These are phyloP conservation scores for Cynodonichthys magdalenae DNA, from an alignment of 2,797 vertebrate genomes.

Conservation along the genomic window DNA sequence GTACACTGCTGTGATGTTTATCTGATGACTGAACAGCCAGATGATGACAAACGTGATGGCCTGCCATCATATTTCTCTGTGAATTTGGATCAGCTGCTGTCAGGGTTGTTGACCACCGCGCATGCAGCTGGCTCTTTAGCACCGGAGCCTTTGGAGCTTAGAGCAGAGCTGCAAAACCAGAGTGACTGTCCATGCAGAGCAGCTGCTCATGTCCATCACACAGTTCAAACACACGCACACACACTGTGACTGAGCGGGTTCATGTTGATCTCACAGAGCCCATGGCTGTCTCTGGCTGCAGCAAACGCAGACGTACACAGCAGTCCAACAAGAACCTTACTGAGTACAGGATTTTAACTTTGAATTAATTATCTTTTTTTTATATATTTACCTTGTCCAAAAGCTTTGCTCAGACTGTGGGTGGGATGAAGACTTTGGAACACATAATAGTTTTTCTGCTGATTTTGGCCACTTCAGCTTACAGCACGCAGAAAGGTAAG, in stretches of 20 bases:
- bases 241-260: constrained; percentile 42
- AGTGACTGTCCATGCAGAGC: constrained; percentile 80
- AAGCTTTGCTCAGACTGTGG: background rate
- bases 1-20: background rate
- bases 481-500: constrained; percentile 67
- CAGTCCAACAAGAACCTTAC: constrained; percentile 20
- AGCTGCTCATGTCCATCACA: constrained; percentile 90
- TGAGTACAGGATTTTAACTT: constrained; percentile 47
- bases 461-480: constrained; percentile 38
- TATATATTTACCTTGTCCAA: background rate
- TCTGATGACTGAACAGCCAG: background rate
- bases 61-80: too few relatives aligned
- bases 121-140: constrained; percentile 12
- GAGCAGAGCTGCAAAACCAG: constrained; percentile 39
- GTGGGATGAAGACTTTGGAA: constrained; percentile 43
- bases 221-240: constrained; percentile 51
- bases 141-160: constrained; percentile 29
- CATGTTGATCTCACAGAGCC: constrained; percentile 42
- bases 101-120: constrained; percentile 29
- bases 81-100: background rate
- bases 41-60: background rate
- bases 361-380: background rate
- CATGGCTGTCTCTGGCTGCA: constrained; percentile 52
- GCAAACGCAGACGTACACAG: constrained; percentile 35
- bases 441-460: constrained; percentile 38